These are phyloP conservation scores for Anticlea derivata DNA, from an alignment of 2,888 invertebrate species.

Conservation along the genomic window DNA sequence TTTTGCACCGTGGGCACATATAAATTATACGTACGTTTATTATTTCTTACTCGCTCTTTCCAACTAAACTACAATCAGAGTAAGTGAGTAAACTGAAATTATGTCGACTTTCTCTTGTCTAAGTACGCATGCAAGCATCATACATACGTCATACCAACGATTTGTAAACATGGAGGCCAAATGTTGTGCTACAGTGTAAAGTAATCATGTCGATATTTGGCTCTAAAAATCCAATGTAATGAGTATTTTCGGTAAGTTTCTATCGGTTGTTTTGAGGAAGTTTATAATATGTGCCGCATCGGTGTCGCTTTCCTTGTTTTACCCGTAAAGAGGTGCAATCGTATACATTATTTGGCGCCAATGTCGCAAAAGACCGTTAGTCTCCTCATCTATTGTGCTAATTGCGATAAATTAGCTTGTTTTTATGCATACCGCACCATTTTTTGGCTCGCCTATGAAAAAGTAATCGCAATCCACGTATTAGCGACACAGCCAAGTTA, in stretches of 20 bases:
- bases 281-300: constrained; percentile 20
- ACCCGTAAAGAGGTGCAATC: constrained; percentile 60
- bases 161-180: constrained; percentile 83
- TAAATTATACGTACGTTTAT: background rate
- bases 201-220: constrained; percentile 43
- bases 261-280: constrained; percentile 26
- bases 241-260: constrained; percentile 52
- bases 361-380: constrained; percentile 78
- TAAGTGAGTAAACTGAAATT: constrained; percentile 62
- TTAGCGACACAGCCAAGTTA: constrained; percentile 45
- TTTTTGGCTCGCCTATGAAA: constrained; percentile 26
- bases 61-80: constrained; percentile 40
- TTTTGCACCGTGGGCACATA: constrained; percentile 65
- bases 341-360: constrained; percentile 84
- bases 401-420: constrained; percentile 33
- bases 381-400: constrained; percentile 41
- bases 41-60: constrained; percentile 58
- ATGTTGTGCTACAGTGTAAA: constrained; percentile 62
- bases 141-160: constrained; percentile 60
- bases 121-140: constrained; percentile 41
- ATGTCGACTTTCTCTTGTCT: constrained; percentile 70
- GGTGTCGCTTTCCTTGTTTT: constrained; percentile 35
- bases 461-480: constrained; percentile 34
- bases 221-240: constrained; percentile 32
- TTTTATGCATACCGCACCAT: constrained; percentile 34